Percentiles rank a stretch among this genome's conserved stretches.
Evolutionary conservation across 2,888 invertebrate genomes (phyloP).

Genomic region (Camponotus fellah): DNA sequence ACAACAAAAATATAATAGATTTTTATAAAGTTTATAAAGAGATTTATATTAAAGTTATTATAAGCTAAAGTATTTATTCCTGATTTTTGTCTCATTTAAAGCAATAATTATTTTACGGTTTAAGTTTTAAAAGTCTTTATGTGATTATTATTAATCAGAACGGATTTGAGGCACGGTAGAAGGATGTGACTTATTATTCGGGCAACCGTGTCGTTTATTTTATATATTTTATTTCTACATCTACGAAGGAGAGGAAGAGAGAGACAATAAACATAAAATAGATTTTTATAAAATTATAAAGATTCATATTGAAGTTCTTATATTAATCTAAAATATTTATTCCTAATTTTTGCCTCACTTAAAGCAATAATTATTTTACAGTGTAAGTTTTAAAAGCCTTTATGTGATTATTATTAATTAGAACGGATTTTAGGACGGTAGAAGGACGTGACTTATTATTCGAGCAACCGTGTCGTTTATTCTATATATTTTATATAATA

Average conservation of each 20-base stretch:
- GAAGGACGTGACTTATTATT: slow-evolving; percentile 8
- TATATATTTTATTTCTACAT: neutral
- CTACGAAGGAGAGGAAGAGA: neutral
- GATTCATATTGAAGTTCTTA: neutral
- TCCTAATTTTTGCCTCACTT: neutral
- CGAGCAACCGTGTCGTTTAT: slow-evolving; percentile 1
- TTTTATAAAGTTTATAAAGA: neutral
- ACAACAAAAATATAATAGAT: neutral
- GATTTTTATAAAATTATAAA: neutral
- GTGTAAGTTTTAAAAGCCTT: neutral
- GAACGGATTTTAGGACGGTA: neutral
- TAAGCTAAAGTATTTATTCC: neutral
- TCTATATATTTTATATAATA: neutral
- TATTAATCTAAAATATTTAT: neutral
- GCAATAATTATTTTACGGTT: neutral
- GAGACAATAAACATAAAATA: neutral
- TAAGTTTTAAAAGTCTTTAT: neutral
- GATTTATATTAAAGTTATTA: neutral
- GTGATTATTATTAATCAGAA: neutral
- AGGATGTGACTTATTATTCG: slow-evolving; percentile 4
- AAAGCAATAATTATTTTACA: neutral
- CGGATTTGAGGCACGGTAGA: neutral
- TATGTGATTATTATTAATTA: neutral
- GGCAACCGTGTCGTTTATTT: neutral
- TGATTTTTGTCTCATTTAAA: neutral